Evolutionary conservation across 2,797 vertebrate species (phyloP), one percentile per base, ranked within the genome.

Genomic region (Dipus sagitta): DNA sequence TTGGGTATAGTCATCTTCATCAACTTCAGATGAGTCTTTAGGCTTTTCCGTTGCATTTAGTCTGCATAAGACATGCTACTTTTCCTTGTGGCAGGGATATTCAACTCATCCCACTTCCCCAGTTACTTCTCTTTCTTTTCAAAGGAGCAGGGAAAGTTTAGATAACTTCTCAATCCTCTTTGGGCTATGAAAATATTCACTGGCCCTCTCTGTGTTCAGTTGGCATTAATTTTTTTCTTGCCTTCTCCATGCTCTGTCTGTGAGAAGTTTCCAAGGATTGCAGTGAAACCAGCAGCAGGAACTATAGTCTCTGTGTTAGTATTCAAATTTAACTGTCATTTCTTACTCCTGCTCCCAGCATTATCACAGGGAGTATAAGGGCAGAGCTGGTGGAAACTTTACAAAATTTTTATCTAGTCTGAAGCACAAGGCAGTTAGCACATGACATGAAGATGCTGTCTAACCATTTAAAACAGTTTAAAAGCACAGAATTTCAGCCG

Each of bases 1-100:
- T 79, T 30, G 34, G 23, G 32, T 3, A 0, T 7, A 5, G 24
- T 0, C 2, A 32, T 7, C 3, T 78, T 5, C 1, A 6, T 13
- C 8, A 58, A 1, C 21, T 62, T 93, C 12, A 32, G 2, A n/a
- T 23, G 38, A 71, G 2, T 47, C 65, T 18, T 77, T 17, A 23
- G 18, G 64, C 30, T 26, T 9, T 30, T 4, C 32, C 26, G 15
- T 20, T 68, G 7, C 38, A 70, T 8, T 38, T 60, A 10, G 14
- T 32, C 12, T 58, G 2, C 18, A 34, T 12, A 5, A 11, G 1
- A 15, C 20, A 11, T 12, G 17, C n/a, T 52, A 10, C 23, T 87
- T 88, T 78, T 68, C 3, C 32, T 24, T n/a, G 26, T 54, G 47
- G 5, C 34, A 83, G 17, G 30, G 4, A 6, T 54, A 42, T 34